These are phyloP conservation scores for Gobio gobio DNA, from an alignment of 2,113 vertebrate species.

Conservation along the genomic window DNA sequence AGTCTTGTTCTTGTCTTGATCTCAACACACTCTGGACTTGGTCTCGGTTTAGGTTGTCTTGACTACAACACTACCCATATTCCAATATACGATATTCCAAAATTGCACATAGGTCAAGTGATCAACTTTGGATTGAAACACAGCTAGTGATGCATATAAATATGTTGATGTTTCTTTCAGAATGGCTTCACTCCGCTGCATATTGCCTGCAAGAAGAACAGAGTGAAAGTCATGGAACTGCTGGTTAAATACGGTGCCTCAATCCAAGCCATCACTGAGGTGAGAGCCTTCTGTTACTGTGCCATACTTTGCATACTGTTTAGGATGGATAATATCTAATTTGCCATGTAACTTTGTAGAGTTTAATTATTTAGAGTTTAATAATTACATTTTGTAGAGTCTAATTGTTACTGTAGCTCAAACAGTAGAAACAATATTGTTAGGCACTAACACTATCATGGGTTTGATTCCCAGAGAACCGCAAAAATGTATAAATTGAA, in stretches of 20 bases:
- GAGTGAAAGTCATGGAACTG: constrained; percentile 99
- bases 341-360: background rate
- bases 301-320: background rate
- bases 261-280: constrained; percentile 98
- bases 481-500: no score
- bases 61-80: no score
- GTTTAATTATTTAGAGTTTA: background rate
- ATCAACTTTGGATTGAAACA: no score
- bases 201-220: constrained; percentile 99
- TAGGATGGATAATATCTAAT: background rate
- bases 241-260: constrained; percentile 98
- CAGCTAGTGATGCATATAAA: no score
- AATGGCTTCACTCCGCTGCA: constrained; percentile 99
- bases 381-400: background rate
- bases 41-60: no score
- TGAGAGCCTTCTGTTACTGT: constrained; percentile 67
- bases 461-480: no score
- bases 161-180: constrained; percentile 62
- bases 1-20: no score
- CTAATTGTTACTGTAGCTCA: background rate
- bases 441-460: no score
- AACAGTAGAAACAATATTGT: background rate
- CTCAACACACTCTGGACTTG: no score
- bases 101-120: no score
- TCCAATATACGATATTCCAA: no score